Conservation (phyloP, 2,797 vertebrate species). For the Tapirus indicus region DNA sequence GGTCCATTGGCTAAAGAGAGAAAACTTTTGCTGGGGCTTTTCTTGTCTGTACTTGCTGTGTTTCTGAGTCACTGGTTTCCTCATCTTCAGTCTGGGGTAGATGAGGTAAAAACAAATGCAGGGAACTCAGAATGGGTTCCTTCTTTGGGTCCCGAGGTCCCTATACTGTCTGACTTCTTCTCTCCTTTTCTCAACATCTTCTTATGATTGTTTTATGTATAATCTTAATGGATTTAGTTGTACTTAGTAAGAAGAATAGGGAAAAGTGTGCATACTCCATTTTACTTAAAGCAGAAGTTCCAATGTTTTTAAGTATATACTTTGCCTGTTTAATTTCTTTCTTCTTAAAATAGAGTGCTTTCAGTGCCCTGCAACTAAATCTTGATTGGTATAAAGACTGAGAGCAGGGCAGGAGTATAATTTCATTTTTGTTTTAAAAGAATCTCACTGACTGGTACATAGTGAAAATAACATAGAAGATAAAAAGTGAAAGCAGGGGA, state of each 20-base stretch:
- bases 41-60: too few species aligned
- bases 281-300: not conserved
- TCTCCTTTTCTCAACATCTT: not conserved
- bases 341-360: not conserved
- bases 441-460: not conserved
- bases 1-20: not conserved
- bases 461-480: not conserved
- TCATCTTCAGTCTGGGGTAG: not conserved
- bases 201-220: not conserved
- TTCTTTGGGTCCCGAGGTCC: not conserved
- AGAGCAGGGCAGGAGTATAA: not conserved
- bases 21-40: not conserved
- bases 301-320: not conserved
- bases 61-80: not conserved
- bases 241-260: not conserved
- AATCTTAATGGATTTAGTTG: not conserved
- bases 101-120: not conserved
- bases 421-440: not conserved
- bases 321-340: not conserved
- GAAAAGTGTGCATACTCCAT: not conserved
- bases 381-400: not conserved
- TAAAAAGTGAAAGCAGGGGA: not conserved
- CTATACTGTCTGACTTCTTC: not conserved
- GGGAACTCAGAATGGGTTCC: not conserved
- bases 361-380: not conserved